Conservation (phyloP, 2,888 invertebrate genomes). For the Euproctis similis region DNA sequence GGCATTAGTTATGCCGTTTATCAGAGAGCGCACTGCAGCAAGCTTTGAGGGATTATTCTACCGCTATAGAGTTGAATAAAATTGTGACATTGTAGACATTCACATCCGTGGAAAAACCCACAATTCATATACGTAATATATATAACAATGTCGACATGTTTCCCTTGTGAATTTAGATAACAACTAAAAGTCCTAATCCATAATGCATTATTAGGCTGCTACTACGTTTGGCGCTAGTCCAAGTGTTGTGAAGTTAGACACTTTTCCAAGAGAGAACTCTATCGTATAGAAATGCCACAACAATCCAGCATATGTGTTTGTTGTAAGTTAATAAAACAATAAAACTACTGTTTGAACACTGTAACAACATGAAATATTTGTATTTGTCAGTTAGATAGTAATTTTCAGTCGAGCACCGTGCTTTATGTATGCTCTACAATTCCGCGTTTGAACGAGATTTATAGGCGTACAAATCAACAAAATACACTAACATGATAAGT, state of each 20-base stretch:
- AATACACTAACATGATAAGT: slow-evolving; percentile 66
- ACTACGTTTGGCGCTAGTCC: slow-evolving; percentile 35
- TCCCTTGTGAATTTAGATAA: slow-evolving; percentile 36
- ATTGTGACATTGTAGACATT: slow-evolving; percentile 45
- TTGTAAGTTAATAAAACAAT: slow-evolving; percentile 41
- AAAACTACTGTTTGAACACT: slow-evolving; percentile 42
- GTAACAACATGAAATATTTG: slow-evolving; percentile 52
- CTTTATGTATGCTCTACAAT: slow-evolving; percentile 64
- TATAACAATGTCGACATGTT: slow-evolving; percentile 26
- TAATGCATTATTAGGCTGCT: slow-evolving; percentile 40
- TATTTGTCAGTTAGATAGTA: slow-evolving; percentile 58
- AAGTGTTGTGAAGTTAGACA: slow-evolving; percentile 31
- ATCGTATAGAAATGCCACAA: slow-evolving; percentile 19
- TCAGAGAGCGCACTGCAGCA: slow-evolving; percentile 57
- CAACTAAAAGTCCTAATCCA: slow-evolving; percentile 35
- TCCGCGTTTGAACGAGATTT: slow-evolving; percentile 68
- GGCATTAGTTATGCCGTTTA: slow-evolving; percentile 70
- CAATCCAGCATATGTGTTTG: slow-evolving; percentile 26
- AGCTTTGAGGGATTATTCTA: slow-evolving; percentile 72
- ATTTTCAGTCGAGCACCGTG: slow-evolving; percentile 62
- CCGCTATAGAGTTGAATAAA: slow-evolving; percentile 45
- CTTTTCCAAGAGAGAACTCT: slow-evolving; percentile 28
- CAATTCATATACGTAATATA: slow-evolving; percentile 17
- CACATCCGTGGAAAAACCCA: slow-evolving; percentile 33
- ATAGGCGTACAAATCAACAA: slow-evolving; percentile 65